phyloP scores from a whole-genome alignment of 2,888 invertebrate genomes.

The Drosophila affinis region DNA sequence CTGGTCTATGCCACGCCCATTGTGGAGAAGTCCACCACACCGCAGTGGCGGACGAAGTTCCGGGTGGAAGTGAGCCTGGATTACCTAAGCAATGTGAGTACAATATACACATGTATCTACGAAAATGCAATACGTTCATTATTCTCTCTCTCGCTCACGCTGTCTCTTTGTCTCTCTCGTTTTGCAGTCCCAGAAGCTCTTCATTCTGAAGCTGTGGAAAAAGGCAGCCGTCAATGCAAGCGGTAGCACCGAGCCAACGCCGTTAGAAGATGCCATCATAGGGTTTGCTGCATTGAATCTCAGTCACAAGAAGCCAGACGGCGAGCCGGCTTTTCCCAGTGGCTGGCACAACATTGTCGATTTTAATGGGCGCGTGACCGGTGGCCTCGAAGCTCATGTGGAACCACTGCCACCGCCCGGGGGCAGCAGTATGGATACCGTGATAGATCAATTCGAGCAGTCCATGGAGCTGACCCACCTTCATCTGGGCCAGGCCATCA shows the following conservation, averaged over 20 bases:
- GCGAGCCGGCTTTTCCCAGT: conserved; percentile 82
- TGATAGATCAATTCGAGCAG: conserved; percentile 78
- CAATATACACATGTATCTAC: no score
- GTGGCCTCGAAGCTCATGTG: conserved; percentile 86
- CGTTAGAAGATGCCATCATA: conserved; percentile 86
- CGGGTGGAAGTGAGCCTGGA: conserved; percentile 84
- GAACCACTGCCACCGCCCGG: conserved; percentile 83
- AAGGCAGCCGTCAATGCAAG: conserved; percentile 83
- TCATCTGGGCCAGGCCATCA: conserved; percentile 84
- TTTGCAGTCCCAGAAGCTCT: conserved; percentile 85
- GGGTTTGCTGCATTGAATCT: conserved; percentile 87
- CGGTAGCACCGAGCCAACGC: conserved; percentile 82
- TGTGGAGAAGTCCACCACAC: conserved; percentile 85
- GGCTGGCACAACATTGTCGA: conserved; percentile 88
- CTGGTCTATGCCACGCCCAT: conserved; percentile 85
- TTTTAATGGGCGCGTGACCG: conserved; percentile 85
- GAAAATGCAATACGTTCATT: background rate
- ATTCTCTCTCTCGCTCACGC: background rate
- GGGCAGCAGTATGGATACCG: conserved; percentile 57
- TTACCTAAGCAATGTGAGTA: conserved; percentile 85
- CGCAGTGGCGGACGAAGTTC: conserved; percentile 86
- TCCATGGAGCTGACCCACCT: conserved; percentile 79
- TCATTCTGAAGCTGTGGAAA: conserved; percentile 87
- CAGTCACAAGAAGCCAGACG: conserved; percentile 83
- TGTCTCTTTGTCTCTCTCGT: background rate